phyloP scores from a whole-genome alignment of 2,797 vertebrate genomes.

The Siniperca scherzeri region DNA sequence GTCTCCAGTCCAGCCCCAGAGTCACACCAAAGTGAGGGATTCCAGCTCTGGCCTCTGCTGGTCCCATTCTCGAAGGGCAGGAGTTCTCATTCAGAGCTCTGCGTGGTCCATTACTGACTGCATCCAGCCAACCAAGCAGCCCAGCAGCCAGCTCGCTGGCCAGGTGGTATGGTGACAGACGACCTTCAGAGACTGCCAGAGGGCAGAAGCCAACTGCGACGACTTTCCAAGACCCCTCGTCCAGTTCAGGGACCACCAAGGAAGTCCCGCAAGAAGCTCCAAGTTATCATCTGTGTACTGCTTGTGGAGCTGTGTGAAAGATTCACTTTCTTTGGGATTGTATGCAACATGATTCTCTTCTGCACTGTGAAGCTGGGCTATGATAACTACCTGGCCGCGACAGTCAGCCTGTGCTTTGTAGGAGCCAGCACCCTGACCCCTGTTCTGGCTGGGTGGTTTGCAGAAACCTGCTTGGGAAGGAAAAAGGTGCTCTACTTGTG shows the following conservation, averaged over 20 bases:
- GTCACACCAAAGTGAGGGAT: conserved; percentile 86
- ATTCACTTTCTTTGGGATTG: conserved; percentile 93
- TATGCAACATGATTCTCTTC: conserved; percentile 96
- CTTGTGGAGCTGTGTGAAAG: conserved; percentile 94
- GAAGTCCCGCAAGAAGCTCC: conserved; percentile 85
- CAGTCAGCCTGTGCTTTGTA: conserved; percentile 91
- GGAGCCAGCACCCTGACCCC: conserved; percentile 89
- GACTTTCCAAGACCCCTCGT: conserved; percentile 40
- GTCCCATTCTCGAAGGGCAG: background rate
- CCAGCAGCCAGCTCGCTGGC: conserved; percentile 48
- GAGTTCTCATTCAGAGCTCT: conserved; percentile 29
- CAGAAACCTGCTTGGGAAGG: conserved; percentile 87
- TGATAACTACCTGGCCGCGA: conserved; percentile 89
- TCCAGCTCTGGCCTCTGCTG: conserved; percentile 73
- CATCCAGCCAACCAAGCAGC: conserved; percentile 38
- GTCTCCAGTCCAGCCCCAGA: conserved; percentile 65
- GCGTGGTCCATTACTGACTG: background rate
- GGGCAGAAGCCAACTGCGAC: conserved; percentile 49
- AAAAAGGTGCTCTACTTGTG: conserved; percentile 89
- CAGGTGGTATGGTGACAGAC: conserved; percentile 74
- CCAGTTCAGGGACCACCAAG: conserved; percentile 36
- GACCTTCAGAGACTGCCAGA: conserved; percentile 48
- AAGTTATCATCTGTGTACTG: conserved; percentile 89
- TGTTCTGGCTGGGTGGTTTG: conserved; percentile 89
- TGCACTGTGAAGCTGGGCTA: conserved; percentile 92